Conservation (phyloP, 2,113 vertebrate genomes). For the Phylloscopus trochilus region DNA sequence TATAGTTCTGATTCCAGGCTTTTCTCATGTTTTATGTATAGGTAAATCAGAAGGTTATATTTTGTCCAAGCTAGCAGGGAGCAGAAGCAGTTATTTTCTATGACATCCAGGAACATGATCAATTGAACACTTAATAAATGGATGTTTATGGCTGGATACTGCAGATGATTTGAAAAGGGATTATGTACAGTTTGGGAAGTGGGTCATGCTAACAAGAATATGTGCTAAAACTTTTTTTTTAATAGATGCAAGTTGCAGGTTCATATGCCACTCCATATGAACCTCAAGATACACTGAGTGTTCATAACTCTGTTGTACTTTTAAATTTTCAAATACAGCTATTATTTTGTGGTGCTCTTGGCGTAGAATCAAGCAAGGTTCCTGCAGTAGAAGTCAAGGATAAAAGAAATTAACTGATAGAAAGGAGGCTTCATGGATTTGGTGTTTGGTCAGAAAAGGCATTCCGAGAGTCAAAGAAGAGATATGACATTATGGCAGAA, state of each 20-base stretch:
- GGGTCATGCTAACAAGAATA: not conserved
- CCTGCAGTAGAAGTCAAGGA: not conserved
- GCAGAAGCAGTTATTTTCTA: not conserved
- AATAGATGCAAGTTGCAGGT: not conserved
- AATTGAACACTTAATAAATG: not conserved
- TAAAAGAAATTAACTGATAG: not conserved
- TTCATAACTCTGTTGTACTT: not conserved
- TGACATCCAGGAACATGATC: not conserved
- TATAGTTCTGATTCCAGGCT: not conserved
- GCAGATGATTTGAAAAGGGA: not conserved
- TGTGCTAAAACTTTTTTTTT: not conserved
- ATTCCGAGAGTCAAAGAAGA: not conserved
- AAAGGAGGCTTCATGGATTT: not conserved
- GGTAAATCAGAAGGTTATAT: not conserved
- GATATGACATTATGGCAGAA: not conserved
- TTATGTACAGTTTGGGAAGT: not conserved
- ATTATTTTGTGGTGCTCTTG: not conserved
- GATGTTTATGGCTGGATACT: not conserved
- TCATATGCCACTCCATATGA: too few relatives aligned
- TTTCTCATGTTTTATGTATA: conserved; percentile 34
- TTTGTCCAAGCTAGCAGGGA: not conserved
- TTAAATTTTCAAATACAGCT: not conserved
- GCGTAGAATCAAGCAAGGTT: accelerated
- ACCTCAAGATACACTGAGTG: not conserved
- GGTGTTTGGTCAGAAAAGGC: not conserved